Percentiles rank a stretch among this genome's conserved stretches.
Conservation (phyloP, 2,113 vertebrate species). For the Pseudopipra pipra region DNA sequence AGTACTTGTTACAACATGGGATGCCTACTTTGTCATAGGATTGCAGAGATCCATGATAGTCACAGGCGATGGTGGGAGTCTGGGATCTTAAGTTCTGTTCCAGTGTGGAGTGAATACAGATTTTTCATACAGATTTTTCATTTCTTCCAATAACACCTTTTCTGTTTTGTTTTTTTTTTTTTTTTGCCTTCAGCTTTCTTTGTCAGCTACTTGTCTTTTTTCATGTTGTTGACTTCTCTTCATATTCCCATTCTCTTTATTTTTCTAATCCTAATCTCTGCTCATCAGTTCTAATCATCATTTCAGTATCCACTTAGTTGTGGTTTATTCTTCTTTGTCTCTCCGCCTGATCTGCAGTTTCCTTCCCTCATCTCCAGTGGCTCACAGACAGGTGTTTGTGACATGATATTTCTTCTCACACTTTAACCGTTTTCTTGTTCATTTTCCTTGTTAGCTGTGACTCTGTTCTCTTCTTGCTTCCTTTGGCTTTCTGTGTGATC, state of each 20-base stretch:
- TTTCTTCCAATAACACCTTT: neutral
- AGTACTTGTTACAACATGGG: neutral
- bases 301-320: neutral
- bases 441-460: neutral
- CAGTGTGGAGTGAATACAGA: neutral
- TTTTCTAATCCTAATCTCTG: neutral
- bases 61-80: accelerated
- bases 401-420: neutral
- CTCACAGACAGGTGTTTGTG: neutral
- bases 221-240: neutral
- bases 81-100: neutral
- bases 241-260: neutral
- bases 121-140: accelerated
- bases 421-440: neutral
- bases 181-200: neutral
- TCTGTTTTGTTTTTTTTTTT: neutral
- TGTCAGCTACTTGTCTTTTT: neutral
- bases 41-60: neutral
- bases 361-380: neutral
- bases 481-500: neutral
- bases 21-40: neutral
- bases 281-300: neutral
- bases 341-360: neutral
- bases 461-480: neutral
- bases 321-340: neutral